phyloP scores from a whole-genome alignment of 2,888 invertebrate genomes.

The Plebejus melissa region DNA sequence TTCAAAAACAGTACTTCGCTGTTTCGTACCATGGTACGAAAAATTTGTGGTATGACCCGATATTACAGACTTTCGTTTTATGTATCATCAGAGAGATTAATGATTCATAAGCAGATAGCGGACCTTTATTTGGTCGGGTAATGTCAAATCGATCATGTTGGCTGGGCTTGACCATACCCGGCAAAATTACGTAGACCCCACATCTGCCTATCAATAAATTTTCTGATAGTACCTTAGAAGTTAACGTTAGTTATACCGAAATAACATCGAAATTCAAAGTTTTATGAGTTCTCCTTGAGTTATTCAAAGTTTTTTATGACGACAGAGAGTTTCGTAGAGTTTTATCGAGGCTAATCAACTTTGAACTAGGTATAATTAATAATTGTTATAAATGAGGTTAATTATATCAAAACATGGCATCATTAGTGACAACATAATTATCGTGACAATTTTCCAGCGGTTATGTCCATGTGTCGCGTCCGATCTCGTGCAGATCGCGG shows the following conservation, averaged over 20 bases:
- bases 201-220: no score
- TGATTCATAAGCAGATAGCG: no score
- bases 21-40: no score
- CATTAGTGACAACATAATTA: constrained; percentile 19
- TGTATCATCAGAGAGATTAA: not conserved
- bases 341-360: not conserved
- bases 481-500: constrained; percentile 6
- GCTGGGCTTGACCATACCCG: not conserved
- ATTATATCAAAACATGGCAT: constrained; percentile 15
- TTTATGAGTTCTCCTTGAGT: no score
- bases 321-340: no score
- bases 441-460: constrained; percentile 27
- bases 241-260: no score
- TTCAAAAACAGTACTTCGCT: no score
- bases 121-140: not conserved
- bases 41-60: not conserved
- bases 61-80: not conserved
- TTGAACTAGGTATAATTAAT: not conserved
- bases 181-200: not conserved
- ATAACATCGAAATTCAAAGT: no score
- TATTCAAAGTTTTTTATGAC: no score
- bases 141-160: no score
- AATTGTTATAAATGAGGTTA: not conserved
- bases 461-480: constrained; percentile 21
- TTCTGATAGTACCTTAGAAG: no score